phyloP scores from a whole-genome alignment of 2,113 vertebrate genomes.

The Proterorhinus semilunaris region DNA sequence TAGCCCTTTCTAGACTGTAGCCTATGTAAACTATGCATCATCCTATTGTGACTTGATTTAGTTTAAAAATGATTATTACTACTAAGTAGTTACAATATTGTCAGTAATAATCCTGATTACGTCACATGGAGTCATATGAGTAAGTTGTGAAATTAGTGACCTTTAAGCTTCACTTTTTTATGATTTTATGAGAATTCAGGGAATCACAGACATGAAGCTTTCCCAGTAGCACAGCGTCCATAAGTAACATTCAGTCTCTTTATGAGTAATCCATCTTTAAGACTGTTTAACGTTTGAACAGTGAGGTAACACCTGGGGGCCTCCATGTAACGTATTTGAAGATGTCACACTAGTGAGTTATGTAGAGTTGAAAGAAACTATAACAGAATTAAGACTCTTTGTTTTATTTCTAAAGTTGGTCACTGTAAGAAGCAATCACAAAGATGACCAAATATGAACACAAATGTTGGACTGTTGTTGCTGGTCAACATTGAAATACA shows the following conservation, averaged over 20 bases:
- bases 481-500: neutral
- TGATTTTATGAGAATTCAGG: neutral
- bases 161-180: neutral
- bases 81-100: neutral
- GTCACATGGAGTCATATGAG: neutral
- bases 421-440: too few relatives aligned
- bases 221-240: neutral
- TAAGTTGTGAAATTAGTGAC: neutral
- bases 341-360: neutral
- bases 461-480: neutral
- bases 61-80: neutral
- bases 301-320: neutral
- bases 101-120: neutral
- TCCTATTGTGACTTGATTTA: constrained; percentile 10
- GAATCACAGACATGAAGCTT: neutral
- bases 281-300: neutral
- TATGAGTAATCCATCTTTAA: constrained; percentile 14
- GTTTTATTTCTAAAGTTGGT: neutral
- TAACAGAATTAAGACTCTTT: too few relatives aligned
- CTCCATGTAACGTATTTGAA: neutral
- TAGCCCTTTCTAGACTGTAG: constrained; percentile 1
- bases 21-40: neutral
- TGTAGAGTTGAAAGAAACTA: neutral
- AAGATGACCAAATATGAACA: neutral
- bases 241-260: neutral